Percentiles rank a stretch among this genome's conserved stretches.
Conservation (phyloP, 30 jellyfish, hydroid and myxozoan genomes). For the Haliclystus octoradiatus region DNA sequence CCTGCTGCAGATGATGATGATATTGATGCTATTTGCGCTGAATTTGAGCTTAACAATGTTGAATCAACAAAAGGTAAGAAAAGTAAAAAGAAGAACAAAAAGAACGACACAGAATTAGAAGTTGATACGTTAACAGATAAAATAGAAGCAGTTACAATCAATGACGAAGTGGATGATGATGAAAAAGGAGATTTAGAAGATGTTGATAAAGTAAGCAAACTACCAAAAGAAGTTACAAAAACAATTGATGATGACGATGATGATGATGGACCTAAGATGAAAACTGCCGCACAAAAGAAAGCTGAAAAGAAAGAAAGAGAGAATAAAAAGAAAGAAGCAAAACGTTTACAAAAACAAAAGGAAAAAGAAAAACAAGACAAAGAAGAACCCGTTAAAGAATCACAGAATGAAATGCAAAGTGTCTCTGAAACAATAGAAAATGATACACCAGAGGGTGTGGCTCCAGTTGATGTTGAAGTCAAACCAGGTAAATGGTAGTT, state of each 20-base stretch:
- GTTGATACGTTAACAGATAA: conserved; percentile 1
- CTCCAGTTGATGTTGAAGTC: too few species aligned
- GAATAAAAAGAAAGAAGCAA: conserved; percentile 45
- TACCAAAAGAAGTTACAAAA: conserved; percentile 1
- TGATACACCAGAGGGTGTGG: too few species aligned
- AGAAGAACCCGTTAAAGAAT: too few species aligned
- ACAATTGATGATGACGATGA: conserved; percentile 11
- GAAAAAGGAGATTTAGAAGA: conserved; percentile 10
- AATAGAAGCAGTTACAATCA: neutral
- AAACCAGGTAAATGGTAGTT: too few species aligned
- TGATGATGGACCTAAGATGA: conserved; percentile 44
- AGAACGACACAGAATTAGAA: conserved; percentile 20
- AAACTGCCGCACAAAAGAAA: conserved; percentile 86
- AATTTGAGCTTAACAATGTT: conserved; percentile 36
- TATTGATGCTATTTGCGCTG: conserved; percentile 61
- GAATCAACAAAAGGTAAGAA: conserved; percentile 12
- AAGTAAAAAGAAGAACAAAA: conserved; percentile 44
- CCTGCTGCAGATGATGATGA: conserved; percentile 55
- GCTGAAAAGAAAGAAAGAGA: conserved; percentile 93
- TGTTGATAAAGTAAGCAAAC: conserved; percentile 5
- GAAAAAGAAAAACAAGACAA: too few species aligned
- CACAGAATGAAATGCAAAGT: too few species aligned
- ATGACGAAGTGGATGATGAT: conserved; percentile 15
- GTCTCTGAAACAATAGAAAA: too few species aligned
- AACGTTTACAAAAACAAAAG: too few species aligned